Base-by-base conservation (phyloP, 2,113 vertebrate genomes). In the Opisthocomus hoazin region DNA sequence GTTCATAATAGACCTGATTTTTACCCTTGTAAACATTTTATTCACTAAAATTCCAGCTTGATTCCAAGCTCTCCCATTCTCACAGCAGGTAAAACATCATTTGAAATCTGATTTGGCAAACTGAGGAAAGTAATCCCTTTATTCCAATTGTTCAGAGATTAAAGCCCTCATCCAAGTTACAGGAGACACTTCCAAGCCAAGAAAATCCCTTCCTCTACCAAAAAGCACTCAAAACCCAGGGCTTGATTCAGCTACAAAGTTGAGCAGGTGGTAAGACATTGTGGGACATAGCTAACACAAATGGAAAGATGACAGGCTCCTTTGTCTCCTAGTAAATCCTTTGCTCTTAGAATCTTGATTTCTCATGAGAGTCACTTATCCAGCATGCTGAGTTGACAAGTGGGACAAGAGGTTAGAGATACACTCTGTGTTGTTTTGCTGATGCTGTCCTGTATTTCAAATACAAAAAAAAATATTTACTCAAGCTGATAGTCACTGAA, bases 391-490 rank as follows among this genome's bases (percentile, higher is more conserved):
- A 82, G 43, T 32, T 78, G 77, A 70, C 53, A 87, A 64, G 9
- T 34, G 15, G 29, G 36, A n/a, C 30, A 58, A 87, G 81, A 78
- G 46, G 46, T 81, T 73, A 78, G 24, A 95, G 22, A 70, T 46
- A 58, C 0, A 0, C 10, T 84, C 64, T 84, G 27, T 81, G 58
- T 26, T 87, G 54, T 58, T 93, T 91, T 75, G 43, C 56, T 93
- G 56, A 75, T 84, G 19, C 64, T 91, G 26, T 58, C 39, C 54
- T 74, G 11, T 41, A 78, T 78, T 93, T 93, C 84, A 91, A 74
- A 74, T 51, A 80, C 22, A 8, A 34, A 57, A 77, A 61, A 82
- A 69, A 63, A 51, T 30, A 83, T 57, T 84, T 95, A 15, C 20
- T 91, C n/a, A 78, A 75, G 69, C 23, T 54, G 43, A 78, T 78